Base-by-base conservation (phyloP, 2,113 vertebrate genomes). In the Xiphias gladius region DNA sequence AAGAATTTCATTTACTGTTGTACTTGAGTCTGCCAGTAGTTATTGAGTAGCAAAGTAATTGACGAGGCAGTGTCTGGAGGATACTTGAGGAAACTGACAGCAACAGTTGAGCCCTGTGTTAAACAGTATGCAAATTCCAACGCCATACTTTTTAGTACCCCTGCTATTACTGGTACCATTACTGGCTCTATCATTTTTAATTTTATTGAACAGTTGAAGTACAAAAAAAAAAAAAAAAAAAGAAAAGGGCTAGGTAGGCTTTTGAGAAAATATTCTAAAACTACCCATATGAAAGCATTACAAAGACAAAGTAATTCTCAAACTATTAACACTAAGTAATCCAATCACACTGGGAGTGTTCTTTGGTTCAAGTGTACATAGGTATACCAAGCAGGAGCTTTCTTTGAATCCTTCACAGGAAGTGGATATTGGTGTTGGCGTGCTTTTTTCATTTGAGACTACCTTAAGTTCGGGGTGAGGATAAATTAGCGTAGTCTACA, bases 31-130 rank as follows among this genome's bases (percentile, higher is more conserved):
- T 90, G 88, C 87, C 82, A 86, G 91, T 86, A 73, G 80, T 77
- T 89, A 93, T 92, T 70, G 89, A 90, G 86, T 64, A 78, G 84
- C 74, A 83, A 73, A 83, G 83, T 91, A 90, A 93, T 86, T 92
- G 86, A 91, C 88, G 87, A 87, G 79, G 86, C 84, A 78, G 79
- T 8, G 76, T 79, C 20, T 46, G 72, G 67, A 86, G 87, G 80
- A 91, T 88, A 87, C 92, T 89, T 52, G 70, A 87, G 58, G 91
- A 86, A 76, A 68, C 16, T 73, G 84, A 86, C 84, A 73, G 78
- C 78, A 86, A 75, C 83, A 80, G 86, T 70, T 81, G 69, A 50
- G 77, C 59, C 73, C 83, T 14, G 72, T 70, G 73, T 89, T 81
- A 83, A 83, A 57, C 79, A 48, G 59, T 52, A 83, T 81, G 83